Conservation (phyloP, 2,797 vertebrate genomes). For the Esox lucius region DNA sequence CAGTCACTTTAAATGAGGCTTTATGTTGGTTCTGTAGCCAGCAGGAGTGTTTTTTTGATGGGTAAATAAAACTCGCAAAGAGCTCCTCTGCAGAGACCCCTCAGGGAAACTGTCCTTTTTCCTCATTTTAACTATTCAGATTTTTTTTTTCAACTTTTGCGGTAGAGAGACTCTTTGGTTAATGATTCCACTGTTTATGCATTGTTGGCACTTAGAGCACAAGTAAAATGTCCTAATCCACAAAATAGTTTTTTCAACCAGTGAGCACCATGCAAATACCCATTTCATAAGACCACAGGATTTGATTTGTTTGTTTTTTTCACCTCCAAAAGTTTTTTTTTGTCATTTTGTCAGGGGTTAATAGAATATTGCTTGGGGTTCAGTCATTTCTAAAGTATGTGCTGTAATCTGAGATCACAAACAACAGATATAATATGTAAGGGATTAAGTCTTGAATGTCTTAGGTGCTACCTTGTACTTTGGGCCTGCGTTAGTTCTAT, state of each 20-base stretch:
- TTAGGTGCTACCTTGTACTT: neutral
- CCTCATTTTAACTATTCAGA: neutral
- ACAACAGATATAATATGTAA: neutral
- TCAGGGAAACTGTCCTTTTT: conserved; percentile 13
- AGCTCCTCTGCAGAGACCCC: neutral
- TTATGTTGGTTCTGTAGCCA: conserved; percentile 7
- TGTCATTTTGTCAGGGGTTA: neutral
- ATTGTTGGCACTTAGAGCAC: neutral
- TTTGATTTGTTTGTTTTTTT: neutral
- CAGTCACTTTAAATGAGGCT: neutral
- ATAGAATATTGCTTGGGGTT: neutral
- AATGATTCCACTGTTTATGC: conserved; percentile 5
- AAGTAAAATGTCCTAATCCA: neutral
- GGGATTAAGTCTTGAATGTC: conserved; percentile 11
- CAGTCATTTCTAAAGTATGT: neutral
- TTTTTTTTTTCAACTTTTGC: neutral
- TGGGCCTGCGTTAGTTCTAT: neutral
- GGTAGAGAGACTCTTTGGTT: conserved; percentile 3
- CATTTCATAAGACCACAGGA: neutral
- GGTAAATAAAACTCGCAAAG: neutral
- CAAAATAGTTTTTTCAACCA: neutral
- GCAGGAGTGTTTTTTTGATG: neutral
- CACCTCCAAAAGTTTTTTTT: neutral
- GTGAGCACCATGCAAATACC: neutral
- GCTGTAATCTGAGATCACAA: conserved; percentile 1